Conservation (phyloP, 2,113 vertebrate species). For the Eleginops maclovinus region DNA sequence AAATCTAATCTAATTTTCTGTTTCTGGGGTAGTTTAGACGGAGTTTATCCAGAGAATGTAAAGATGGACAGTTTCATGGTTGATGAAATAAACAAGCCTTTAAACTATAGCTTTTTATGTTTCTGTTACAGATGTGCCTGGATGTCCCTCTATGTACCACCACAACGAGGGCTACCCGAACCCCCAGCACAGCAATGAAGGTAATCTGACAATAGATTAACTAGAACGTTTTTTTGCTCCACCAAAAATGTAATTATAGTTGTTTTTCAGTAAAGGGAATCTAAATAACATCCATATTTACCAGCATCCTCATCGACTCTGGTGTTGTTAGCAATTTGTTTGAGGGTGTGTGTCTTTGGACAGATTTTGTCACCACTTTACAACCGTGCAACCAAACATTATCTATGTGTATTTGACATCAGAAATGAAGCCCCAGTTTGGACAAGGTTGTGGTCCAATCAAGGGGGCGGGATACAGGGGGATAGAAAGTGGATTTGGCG, state of each 20-base stretch:
- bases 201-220: slow-evolving; percentile 32
- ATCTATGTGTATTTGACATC: too few species aligned
- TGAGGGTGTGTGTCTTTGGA: too few species aligned
- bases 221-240: too few species aligned
- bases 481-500: too few species aligned
- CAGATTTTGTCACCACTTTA: too few species aligned
- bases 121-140: slow-evolving; percentile 88
- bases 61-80: neutral
- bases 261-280: neutral
- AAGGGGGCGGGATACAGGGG: too few species aligned
- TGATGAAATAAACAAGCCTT: neutral
- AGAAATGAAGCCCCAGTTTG: too few species aligned
- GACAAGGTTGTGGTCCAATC: too few species aligned
- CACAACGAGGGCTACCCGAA: slow-evolving; percentile 86
- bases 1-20: neutral
- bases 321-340: too few species aligned
- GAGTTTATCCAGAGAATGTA: neutral
- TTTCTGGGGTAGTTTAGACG: neutral
- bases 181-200: slow-evolving; percentile 84
- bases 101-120: neutral
- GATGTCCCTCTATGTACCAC: slow-evolving; percentile 90
- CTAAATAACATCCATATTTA: neutral
- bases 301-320: too few species aligned
- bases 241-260: neutral
- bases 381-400: too few species aligned